Evolutionary conservation across 2,888 invertebrate species (phyloP).

Genomic region (Mythimna lalbum): DNA sequence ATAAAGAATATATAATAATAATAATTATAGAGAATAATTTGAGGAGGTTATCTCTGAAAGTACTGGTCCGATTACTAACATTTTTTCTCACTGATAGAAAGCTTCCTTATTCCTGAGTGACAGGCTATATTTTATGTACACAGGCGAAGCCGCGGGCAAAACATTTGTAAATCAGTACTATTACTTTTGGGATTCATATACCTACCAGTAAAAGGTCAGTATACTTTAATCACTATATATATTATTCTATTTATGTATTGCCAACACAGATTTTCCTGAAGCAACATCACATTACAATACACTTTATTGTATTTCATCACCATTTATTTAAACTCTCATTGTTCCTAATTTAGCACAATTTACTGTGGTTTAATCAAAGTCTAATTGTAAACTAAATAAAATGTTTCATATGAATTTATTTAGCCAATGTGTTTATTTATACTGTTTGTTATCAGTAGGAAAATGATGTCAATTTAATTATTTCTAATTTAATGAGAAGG

Average conservation of each 20-base stretch:
- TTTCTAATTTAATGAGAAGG: slow-evolving; percentile 3
- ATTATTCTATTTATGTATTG: neutral
- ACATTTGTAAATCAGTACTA: too few species aligned
- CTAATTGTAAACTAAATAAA: slow-evolving; percentile 29
- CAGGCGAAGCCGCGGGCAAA: too few species aligned
- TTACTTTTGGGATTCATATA: too few species aligned
- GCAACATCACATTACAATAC: neutral
- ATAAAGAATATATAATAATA: too few species aligned
- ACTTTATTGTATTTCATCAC: neutral
- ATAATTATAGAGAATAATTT: too few species aligned
- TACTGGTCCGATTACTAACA: too few species aligned
- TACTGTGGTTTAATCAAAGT: slow-evolving; percentile 9
- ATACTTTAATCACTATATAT: neutral
- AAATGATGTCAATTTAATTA: slow-evolving; percentile 27
- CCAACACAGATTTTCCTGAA: neutral
- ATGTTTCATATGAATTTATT: slow-evolving; percentile 1
- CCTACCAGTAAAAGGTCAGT: neutral
- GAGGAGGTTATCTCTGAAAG: too few species aligned
- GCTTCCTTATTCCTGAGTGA: too few species aligned
- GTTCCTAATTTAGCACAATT: neutral
- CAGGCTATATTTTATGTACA: too few species aligned
- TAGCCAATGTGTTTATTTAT: neutral
- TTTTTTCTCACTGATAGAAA: too few species aligned
- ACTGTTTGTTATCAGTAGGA: slow-evolving; percentile 31
- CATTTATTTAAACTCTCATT: neutral